Evolutionary conservation across 2,888 invertebrate genomes (phyloP), one percentile per base, ranked within the genome.

Genomic region (Seira sanloemensis): DNA sequence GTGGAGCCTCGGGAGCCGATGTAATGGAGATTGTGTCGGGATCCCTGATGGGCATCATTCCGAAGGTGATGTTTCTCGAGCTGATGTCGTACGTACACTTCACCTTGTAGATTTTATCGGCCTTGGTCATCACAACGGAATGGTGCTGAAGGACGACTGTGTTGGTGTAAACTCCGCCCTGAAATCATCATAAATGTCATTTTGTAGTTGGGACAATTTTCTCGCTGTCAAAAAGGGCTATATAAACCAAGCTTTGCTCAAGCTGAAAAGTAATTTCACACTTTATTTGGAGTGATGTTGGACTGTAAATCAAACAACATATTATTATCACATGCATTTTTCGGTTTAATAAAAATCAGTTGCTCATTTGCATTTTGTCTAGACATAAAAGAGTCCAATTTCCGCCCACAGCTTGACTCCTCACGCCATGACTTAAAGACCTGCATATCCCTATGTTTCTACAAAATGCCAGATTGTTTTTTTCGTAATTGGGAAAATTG

Each of bases 81-180:
- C 97, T 96, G 96, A 97, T 97, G 91, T 97, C 97, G 92, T 97
- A 97, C 4, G 97, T 97, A 91, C 97, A 97, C 91, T 97, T 97
- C 84, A 97, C 97, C 93, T 97, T 97, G 93, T 97, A 97, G 91
- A 97, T 97, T 91, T 97, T 97, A 91, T 97, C 97, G 1, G 97
- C 97, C 91, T 97, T 97, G 78, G 97, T 97, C 97, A 97, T 97
- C 46, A 97, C 97, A 24, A 97, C 97, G 91, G 97, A 97, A 92
- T 97, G 97, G 91, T 97, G 97, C 91, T 97, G 97, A 23, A 97
- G 93, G 7, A 97, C 97, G 24, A 97, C 97, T 0, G 97, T 97
- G 91, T 97, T 97, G 73, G 97, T 96, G 92, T 97, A 97, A 66
- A 97, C 96, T 76, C 97, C 97, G 88, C 95, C 96, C 97, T 97